Evolutionary conservation across 64 coral and sea anemone genomes (phyloP).

Genomic region (Platygyra sinensis): DNA sequence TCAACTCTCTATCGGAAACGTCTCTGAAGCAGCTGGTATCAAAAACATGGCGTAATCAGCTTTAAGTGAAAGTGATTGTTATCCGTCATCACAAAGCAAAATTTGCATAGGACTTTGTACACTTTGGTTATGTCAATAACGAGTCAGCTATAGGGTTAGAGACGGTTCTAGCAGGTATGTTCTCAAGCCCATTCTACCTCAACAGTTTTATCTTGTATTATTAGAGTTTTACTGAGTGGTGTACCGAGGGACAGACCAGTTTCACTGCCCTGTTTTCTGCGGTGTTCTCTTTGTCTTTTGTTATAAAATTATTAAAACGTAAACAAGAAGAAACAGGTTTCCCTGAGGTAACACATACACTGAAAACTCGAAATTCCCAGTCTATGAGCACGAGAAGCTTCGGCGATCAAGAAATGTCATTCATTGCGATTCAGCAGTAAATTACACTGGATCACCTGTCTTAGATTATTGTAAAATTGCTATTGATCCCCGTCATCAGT

Average conservation of each 20-base stretch:
- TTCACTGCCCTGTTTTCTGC: not conserved
- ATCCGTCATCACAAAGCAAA: slow-evolving; percentile 41
- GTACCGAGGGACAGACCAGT: not conserved
- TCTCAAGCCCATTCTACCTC: not conserved
- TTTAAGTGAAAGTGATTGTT: slow-evolving; percentile 38
- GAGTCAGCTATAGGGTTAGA: not conserved
- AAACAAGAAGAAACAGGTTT: not conserved
- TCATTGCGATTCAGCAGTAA: not conserved
- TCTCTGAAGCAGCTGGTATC: not conserved
- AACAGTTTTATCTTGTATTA: not conserved
- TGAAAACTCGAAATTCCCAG: not conserved
- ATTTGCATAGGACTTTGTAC: slow-evolving; percentile 32
- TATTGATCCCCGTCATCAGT: slow-evolving; percentile 16
- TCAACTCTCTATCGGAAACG: not conserved
- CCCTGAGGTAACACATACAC: not conserved
- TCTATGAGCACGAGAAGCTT: not conserved
- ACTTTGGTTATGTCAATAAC: slow-evolving; percentile 16
- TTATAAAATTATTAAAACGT: slow-evolving; percentile 7
- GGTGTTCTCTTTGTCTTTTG: not conserved
- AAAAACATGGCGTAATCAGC: not conserved
- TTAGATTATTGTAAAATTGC: slow-evolving; percentile 7
- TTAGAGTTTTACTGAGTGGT: not conserved
- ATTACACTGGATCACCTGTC: not conserved
- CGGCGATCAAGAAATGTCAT: not conserved
- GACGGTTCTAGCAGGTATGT: not conserved